Conservation (phyloP, 2,113 vertebrate species). For the Ceratotherium simum region DNA sequence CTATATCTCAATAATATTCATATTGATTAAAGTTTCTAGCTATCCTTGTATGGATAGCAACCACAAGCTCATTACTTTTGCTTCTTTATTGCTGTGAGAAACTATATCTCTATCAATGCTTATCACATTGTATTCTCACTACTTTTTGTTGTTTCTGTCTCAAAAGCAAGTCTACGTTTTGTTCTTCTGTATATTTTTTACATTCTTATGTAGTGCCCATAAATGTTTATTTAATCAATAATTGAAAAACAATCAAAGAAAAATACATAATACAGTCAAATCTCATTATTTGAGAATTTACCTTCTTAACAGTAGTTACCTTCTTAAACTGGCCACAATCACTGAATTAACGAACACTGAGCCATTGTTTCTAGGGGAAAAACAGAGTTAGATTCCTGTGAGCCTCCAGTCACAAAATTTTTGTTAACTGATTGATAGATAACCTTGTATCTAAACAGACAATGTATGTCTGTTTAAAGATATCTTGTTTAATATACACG, state of each 20-base stretch:
- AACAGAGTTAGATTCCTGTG: neutral
- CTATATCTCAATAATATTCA: neutral
- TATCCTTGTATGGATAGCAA: neutral
- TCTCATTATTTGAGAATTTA: neutral
- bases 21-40: neutral
- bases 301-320: neutral
- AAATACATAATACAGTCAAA: neutral
- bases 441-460: neutral
- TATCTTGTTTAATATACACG: neutral
- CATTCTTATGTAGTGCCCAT: neutral
- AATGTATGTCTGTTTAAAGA: neutral
- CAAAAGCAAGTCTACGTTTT: neutral
- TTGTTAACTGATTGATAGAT: neutral
- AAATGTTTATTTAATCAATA: neutral
- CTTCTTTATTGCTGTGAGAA: neutral
- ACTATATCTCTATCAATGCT: neutral
- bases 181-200: neutral
- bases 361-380: neutral
- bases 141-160: neutral
- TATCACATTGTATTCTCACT: neutral
- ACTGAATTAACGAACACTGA: neutral
- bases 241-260: neutral
- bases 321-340: neutral
- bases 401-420: neutral
- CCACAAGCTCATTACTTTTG: neutral